Evolutionary conservation across 2,888 invertebrate species (phyloP).

Genomic region (Drosophila anomelani): DNA sequence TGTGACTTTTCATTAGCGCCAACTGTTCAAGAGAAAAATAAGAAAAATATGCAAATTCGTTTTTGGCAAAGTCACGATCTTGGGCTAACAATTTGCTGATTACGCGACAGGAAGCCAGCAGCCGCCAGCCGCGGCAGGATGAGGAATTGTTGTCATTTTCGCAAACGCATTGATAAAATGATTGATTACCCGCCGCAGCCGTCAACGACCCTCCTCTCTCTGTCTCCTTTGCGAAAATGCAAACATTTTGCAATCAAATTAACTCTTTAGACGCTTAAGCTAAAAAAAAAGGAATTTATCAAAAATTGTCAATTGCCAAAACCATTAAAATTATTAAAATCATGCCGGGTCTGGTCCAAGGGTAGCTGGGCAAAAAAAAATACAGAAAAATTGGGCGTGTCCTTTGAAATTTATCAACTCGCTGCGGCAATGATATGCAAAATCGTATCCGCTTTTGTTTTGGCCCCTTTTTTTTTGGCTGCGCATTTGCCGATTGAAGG

Average conservation of each 20-base stretch:
- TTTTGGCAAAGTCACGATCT: constrained; percentile 80
- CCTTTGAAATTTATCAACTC: constrained; percentile 72
- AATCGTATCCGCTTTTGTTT: constrained; percentile 42
- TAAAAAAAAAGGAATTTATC: constrained; percentile 76
- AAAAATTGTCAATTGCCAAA: constrained; percentile 81
- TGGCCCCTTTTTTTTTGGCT: constrained; percentile 4
- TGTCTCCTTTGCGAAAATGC: constrained; percentile 56
- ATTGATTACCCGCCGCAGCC: constrained; percentile 80
- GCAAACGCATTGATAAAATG: constrained; percentile 81
- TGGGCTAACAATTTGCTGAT: constrained; percentile 79
- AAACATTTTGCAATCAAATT: constrained; percentile 81
- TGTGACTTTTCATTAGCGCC: constrained; percentile 74
- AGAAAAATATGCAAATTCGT: constrained; percentile 76
- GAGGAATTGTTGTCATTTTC: constrained; percentile 79
- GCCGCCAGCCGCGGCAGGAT: constrained; percentile 32
- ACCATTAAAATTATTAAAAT: constrained; percentile 84
- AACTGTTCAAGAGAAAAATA: constrained; percentile 75
- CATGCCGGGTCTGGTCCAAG: constrained; percentile 58
- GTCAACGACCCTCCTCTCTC: constrained; percentile 38
- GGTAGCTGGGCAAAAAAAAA: constrained; percentile 23
- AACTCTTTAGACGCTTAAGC: constrained; percentile 77
- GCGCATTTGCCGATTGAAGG: constrained; percentile 33
- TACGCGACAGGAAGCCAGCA: constrained; percentile 52
- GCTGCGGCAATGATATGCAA: constrained; percentile 71
- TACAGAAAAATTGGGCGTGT: constrained; percentile 62